Evolutionary conservation across 2,888 invertebrate species (phyloP), one percentile per base, ranked within the genome.

Genomic region (Tanypteryx hageni): DNA sequence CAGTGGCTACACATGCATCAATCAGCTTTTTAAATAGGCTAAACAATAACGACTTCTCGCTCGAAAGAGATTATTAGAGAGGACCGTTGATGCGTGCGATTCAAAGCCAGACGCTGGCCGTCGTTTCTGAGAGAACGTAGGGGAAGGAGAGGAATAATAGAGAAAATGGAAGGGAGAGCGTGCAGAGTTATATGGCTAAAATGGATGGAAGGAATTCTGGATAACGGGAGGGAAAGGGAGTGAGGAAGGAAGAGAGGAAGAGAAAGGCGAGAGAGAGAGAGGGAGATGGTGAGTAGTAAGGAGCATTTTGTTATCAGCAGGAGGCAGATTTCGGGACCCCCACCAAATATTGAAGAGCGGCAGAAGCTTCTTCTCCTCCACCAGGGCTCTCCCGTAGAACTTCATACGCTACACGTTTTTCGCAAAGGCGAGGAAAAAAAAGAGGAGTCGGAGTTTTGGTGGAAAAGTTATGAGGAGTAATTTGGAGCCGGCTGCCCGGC

Each of bases 391-490:
- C 27, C 76, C 76, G 5, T 13, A 76, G 76, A 76, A n/a, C 22
- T 76, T 22, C 76, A 76, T 76, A 27, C 76, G 76, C 76, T 76
- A 76, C 76, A 76, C 27, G 76, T 76, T 76, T 76, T 76, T 22
- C 76, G 76, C 22, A 22, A n/a, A 76, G 76, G 68, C 18, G 68
- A 68, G 76, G 76, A 76, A 76, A 76, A 76, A 76, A 76, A 76
- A 76, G 27, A 76, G 22, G 76, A 22, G 22, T 76, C 8, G 76
- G 76, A 76, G 76, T 76, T 76, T 44, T 76, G 76, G 76, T 76
- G 76, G 76, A 76, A 76, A 76, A 76, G 76, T 76, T 76, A 76
- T 76, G 76, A 76, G 76, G 76, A 76, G 76, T 76, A 76, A 76
- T 76, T 76, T 76, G 76, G 76, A 76, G 76, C 76, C 76, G 22